phyloP scores from a whole-genome alignment of 1,140 invertebrate species.

The Samia ricini region DNA sequence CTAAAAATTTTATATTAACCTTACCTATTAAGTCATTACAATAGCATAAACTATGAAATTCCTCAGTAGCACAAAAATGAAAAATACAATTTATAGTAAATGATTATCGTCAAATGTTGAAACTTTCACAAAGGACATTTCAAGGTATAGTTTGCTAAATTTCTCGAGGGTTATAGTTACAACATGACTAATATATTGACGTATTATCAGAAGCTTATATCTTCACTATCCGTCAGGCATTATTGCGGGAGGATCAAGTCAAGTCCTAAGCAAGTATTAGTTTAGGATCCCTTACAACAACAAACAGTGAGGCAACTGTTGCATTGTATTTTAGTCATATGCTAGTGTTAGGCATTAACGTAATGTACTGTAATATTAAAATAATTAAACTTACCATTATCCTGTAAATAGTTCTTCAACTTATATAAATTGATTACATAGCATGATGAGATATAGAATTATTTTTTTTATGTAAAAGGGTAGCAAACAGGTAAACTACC shows the following conservation, averaged over 20 bases:
- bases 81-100: too few species aligned
- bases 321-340: neutral
- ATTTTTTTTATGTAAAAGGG: too few species aligned
- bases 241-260: neutral
- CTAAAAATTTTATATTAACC: too few species aligned
- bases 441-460: too few species aligned
- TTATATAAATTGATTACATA: too few species aligned
- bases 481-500: too few species aligned
- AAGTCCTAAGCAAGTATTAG: constrained; percentile 7
- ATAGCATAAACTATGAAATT: too few species aligned
- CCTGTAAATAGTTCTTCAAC: too few species aligned
- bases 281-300: constrained; percentile 4
- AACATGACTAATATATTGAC: neutral
- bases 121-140: neutral
- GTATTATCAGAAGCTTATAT: neutral
- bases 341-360: neutral
- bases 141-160: neutral
- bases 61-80: too few species aligned
- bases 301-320: neutral
- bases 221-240: neutral
- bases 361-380: neutral
- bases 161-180: neutral
- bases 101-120: too few species aligned
- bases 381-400: neutral
- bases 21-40: too few species aligned